Evolutionary conservation across 1,140 invertebrate genomes (phyloP).

Genomic region (Plodia interpunctella): DNA sequence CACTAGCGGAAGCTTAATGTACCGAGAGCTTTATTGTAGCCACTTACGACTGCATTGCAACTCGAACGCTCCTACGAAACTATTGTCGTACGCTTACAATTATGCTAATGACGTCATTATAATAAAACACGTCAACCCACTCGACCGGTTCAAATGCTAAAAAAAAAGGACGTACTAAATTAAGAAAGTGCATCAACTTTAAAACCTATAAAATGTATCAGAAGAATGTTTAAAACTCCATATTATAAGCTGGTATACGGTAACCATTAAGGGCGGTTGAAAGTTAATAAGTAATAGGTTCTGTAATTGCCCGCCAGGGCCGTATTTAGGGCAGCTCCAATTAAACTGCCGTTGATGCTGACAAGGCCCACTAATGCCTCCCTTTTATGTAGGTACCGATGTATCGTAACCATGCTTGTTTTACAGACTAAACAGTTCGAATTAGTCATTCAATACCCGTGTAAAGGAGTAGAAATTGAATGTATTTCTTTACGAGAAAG

Average conservation of each 20-base stretch:
- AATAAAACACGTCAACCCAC: neutral
- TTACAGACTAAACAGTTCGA: neutral
- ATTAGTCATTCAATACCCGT: too few relatives aligned
- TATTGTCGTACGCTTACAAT: slow-evolving; percentile 27
- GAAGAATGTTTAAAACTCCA: neutral
- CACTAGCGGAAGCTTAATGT: slow-evolving; percentile 73
- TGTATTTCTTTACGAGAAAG: too few relatives aligned
- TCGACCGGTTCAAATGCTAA: neutral
- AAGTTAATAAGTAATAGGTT: slow-evolving; percentile 65
- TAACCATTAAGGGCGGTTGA: slow-evolving; percentile 59
- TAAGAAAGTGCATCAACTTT: neutral
- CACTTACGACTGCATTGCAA: slow-evolving; percentile 58
- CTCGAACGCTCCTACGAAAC: slow-evolving; percentile 32
- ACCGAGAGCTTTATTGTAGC: slow-evolving; percentile 74
- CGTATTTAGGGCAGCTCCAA: slow-evolving; percentile 28
- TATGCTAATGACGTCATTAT: slow-evolving; percentile 15
- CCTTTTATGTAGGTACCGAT: slow-evolving; percentile 2
- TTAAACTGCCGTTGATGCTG: slow-evolving; percentile 19
- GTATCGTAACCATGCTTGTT: neutral
- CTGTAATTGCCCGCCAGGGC: slow-evolving; percentile 55
- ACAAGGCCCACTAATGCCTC: slow-evolving; percentile 6
- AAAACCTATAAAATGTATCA: neutral
- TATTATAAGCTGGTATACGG: slow-evolving; percentile 44
- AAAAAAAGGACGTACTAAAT: neutral
- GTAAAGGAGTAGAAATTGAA: too few relatives aligned